These are phyloP conservation scores for Lepidothrix coronata DNA, from an alignment of 2,113 vertebrate genomes.

Conservation along the genomic window DNA sequence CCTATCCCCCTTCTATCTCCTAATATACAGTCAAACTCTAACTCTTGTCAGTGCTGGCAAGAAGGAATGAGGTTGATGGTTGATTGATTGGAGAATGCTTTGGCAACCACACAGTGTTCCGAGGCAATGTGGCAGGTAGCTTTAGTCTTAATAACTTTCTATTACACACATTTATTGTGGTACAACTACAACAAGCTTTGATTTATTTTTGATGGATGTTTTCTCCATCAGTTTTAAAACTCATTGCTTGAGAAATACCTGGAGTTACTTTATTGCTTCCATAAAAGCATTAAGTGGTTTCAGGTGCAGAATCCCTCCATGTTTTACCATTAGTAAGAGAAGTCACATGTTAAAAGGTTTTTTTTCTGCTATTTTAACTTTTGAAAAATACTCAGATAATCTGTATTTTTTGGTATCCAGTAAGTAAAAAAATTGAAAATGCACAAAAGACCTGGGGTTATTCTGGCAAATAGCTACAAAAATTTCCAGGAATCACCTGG, in stretches of 20 bases:
- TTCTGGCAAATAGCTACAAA: background rate
- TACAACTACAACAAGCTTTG: conserved; percentile 69
- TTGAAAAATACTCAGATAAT: conserved; percentile 42
- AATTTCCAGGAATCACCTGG: background rate
- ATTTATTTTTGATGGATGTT: conserved; percentile 77
- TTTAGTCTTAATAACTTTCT: conserved; percentile 71
- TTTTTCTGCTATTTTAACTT: conserved; percentile 62
- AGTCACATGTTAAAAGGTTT: conserved; percentile 8
- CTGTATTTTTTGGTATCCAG: conserved; percentile 4
- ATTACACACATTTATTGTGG: conserved; percentile 54
- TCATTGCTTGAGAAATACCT: conserved; percentile 59
- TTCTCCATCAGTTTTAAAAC: conserved; percentile 60
- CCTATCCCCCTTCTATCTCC: background rate
- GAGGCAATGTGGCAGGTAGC: conserved; percentile 2
- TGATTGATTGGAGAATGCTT: conserved; percentile 52
- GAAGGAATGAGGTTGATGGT: background rate
- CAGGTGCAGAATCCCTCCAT: conserved; percentile 40
- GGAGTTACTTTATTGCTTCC: conserved; percentile 69
- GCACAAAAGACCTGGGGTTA: background rate
- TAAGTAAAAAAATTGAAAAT: background rate
- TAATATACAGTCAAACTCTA: conserved; percentile 27
- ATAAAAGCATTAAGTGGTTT: conserved; percentile 70
- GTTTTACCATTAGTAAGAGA: conserved; percentile 57
- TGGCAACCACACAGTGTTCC: conserved; percentile 9
- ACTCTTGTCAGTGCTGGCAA: conserved; percentile 3